Conservation (phyloP, 2,797 vertebrate genomes). For the Bryconaethiops microstoma region DNA sequence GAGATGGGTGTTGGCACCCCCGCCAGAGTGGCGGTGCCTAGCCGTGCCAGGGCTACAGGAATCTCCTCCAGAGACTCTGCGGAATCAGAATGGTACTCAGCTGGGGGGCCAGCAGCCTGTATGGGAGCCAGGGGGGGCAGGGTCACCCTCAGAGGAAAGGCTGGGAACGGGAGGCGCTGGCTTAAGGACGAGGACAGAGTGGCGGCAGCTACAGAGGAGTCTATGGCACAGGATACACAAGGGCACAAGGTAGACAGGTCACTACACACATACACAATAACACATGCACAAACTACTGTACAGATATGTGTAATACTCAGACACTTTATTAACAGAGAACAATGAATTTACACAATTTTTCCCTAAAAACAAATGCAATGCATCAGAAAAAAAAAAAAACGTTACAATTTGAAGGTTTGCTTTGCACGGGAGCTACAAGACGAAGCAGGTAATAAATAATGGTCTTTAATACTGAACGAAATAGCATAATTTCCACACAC, state of each 20-base stretch:
- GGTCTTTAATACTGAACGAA: no score
- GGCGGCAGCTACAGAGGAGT: conserved; percentile 64
- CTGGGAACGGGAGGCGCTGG: conserved; percentile 74
- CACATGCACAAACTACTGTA: conserved; percentile 14
- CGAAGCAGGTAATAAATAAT: not conserved
- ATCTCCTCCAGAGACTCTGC: conserved; percentile 91
- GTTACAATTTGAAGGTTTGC: no score
- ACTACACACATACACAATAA: conserved; percentile 36
- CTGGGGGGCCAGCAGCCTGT: conserved; percentile 77
- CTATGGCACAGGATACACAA: conserved; percentile 62
- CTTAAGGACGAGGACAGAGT: conserved; percentile 68
- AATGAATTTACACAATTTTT: not conserved
- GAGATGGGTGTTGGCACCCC: conserved; percentile 41
- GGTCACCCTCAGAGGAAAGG: conserved; percentile 71
- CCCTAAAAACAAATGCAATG: not conserved
- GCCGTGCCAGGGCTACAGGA: conserved; percentile 83
- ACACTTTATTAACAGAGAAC: not conserved
- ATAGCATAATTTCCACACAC: no score
- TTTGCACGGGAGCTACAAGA: not conserved
- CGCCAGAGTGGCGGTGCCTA: conserved; percentile 78
- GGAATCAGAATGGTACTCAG: conserved; percentile 87
- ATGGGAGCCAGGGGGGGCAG: conserved; percentile 68
- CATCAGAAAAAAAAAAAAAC: not conserved
- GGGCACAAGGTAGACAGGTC: conserved; percentile 49
- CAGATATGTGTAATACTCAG: not conserved